Evolutionary conservation across 2,113 vertebrate genomes (phyloP), one percentile per base, ranked within the genome.

Genomic region (Xiphophorus hellerii): DNA sequence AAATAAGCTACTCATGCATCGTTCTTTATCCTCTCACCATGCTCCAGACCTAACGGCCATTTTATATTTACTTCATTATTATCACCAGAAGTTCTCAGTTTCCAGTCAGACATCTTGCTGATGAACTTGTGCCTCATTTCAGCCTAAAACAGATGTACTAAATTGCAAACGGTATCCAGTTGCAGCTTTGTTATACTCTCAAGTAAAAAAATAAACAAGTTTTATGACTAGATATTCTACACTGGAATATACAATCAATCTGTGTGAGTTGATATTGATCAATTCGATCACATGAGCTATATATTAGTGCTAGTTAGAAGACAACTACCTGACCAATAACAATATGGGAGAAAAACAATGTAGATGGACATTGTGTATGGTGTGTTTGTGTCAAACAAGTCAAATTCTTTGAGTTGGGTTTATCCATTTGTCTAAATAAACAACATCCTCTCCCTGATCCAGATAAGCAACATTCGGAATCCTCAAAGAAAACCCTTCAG

Each of bases 381-480:
- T 69, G 30, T 13, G 10, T 28, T n/a, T n/a, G 25, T 30, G n/a
- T 48, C 10, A 2, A 25, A 33, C 62, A 69, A 60, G n/a, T 48
- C 20, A 69, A 13, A 63, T 30, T 69, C 42, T 39, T n/a, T 54
- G 33, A 58, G 51, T 58, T n/a, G 25, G 51, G 0, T 25, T 25
- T 58, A 58, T 25, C 7, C 51, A 48, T 58, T 76, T 37, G 12
- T 58, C 42, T 37, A 51, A 39, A 35, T 39, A 44, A 3, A 44
- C 25, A 20, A 10, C 17, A 64, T 77, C 14, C 7, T 11, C 25
- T 66, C 31, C 5, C 11, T 42, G 39, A 71, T 15, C 35, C 7
- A 74, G 54, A 33, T 48, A 73, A 62, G 14, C 74, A 58, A 78
- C 42, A 64, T 75, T 42, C 62, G 29, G 73, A 87, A 33, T 13